A percentile compares a stretch with the other conserved stretches of the same genome.
Evolutionary conservation across 2,113 vertebrate genomes (phyloP).

Genomic region (Clarias macrocephalus): DNA sequence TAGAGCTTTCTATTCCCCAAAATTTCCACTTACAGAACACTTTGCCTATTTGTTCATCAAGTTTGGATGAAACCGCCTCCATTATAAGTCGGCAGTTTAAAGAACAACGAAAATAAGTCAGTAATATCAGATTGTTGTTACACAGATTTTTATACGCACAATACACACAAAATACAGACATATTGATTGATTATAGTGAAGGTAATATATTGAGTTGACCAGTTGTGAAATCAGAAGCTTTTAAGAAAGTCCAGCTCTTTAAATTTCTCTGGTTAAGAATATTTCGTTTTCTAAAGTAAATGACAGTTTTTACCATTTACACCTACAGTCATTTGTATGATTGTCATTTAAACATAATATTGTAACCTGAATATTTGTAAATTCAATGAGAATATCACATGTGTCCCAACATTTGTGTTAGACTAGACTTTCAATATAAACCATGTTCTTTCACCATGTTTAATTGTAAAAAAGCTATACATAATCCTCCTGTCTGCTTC

Average conservation of each 20-base stretch:
- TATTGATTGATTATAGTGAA: not conserved
- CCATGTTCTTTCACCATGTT: not conserved
- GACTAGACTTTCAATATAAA: not conserved
- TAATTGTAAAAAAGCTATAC: not conserved
- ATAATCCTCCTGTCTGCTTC: not conserved
- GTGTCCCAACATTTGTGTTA: not conserved
- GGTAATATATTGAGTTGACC: not conserved
- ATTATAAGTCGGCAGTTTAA: not conserved
- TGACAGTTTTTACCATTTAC: not conserved
- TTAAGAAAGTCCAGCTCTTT: not conserved
- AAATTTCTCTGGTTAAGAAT: not conserved
- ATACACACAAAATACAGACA: not conserved
- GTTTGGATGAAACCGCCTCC: not conserved
- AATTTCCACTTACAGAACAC: not conserved
- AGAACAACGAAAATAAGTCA: not conserved
- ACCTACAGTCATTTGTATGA: not conserved
- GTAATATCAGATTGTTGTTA: not conserved
- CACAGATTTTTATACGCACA: too few species aligned
- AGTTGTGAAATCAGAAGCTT: not conserved
- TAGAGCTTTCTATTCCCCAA: not conserved
- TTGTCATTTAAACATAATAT: not conserved
- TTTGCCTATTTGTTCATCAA: not conserved
- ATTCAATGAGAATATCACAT: slow-evolving; percentile 1
- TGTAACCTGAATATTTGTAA: not conserved
- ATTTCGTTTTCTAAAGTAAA: not conserved